Conservation (phyloP, 2,113 vertebrate species). For the Paracanthobrama guichenoti region DNA sequence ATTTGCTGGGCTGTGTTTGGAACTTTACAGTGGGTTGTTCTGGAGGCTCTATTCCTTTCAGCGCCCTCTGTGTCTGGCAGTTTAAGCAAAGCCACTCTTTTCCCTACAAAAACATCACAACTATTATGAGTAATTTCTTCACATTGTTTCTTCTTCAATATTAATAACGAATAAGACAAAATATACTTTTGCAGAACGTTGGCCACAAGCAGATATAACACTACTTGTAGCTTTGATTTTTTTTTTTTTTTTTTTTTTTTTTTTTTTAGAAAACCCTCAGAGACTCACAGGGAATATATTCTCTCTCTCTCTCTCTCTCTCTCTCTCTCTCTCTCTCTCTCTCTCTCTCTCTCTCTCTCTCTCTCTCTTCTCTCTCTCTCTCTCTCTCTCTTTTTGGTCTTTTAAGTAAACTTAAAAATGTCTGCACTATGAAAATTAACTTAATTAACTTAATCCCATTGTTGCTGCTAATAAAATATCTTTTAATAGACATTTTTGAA, state of each 20-base stretch:
- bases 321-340: too few species aligned
- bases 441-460: too few species aligned
- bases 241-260: too few species aligned
- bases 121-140: constrained; percentile 5
- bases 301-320: too few species aligned
- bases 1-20: constrained; percentile 64
- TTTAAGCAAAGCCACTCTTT: constrained; percentile 96
- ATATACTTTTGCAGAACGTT: background rate
- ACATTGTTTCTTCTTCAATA: background rate
- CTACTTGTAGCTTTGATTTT: background rate
- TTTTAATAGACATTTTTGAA: background rate
- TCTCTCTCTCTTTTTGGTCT: too few species aligned
- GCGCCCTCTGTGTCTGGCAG: constrained; percentile 92
- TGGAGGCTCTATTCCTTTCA: constrained; percentile 77
- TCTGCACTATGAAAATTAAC: background rate
- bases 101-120: constrained; percentile 73
- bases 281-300: too few species aligned
- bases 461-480: too few species aligned
- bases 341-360: too few species aligned
- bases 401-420: background rate
- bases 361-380: too few species aligned
- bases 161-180: background rate
- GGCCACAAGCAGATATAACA: background rate
- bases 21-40: constrained; percentile 60
- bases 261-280: too few species aligned